These are phyloP conservation scores for Linnaemya tessellans DNA, from an alignment of 2,888 invertebrate species.

Conservation along the genomic window DNA sequence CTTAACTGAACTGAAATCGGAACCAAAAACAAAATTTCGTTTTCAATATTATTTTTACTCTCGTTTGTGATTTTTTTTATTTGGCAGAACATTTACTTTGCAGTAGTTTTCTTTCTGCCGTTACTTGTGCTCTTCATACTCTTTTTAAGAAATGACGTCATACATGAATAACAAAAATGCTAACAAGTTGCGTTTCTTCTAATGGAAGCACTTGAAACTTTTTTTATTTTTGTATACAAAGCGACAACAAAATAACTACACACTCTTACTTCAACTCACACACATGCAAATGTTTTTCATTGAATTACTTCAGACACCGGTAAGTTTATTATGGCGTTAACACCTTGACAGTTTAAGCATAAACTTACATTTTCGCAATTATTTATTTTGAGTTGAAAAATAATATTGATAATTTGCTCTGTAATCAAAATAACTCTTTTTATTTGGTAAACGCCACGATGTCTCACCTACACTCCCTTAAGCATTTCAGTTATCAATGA, in stretches of 20 bases:
- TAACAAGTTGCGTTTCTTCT: slow-evolving; percentile 57
- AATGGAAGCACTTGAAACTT: slow-evolving; percentile 38
- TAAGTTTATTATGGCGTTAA: background rate
- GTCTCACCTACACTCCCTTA: slow-evolving; percentile 10
- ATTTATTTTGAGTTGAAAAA: background rate
- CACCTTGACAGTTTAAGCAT: background rate
- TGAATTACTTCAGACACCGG: background rate
- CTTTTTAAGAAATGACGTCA: slow-evolving; percentile 62
- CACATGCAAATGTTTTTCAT: background rate
- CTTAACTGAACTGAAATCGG: slow-evolving; percentile 78
- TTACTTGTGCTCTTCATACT: slow-evolving; percentile 33
- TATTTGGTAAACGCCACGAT: slow-evolving; percentile 7
- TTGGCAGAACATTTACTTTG: slow-evolving; percentile 34
- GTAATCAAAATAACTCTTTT: background rate
- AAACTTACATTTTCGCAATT: background rate
- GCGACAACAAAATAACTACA: background rate
- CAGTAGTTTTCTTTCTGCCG: slow-evolving; percentile 35
- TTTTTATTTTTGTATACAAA: slow-evolving; percentile 15
- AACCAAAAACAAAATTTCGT: slow-evolving; percentile 69
- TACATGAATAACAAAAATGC: slow-evolving; percentile 26
- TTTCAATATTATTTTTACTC: slow-evolving; percentile 61
- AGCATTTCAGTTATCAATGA: slow-evolving; percentile 34
- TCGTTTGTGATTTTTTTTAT: slow-evolving; percentile 3
- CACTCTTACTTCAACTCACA: background rate
- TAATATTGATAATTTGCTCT: background rate